Conservation (phyloP, 1,140 invertebrate species). For the Melipona quadrifasciata region DNA sequence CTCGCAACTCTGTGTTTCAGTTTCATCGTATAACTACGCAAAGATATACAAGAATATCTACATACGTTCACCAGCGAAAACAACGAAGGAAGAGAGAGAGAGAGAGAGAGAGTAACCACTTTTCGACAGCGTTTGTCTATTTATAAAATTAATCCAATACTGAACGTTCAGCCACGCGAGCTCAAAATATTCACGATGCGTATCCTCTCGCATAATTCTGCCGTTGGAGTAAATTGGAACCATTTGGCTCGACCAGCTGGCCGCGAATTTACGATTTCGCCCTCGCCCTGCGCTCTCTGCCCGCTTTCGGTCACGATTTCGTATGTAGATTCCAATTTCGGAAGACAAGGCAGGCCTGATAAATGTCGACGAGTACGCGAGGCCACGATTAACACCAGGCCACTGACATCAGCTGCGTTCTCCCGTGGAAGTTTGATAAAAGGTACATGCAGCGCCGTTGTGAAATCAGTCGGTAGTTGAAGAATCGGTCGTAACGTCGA, state of each 20-base stretch:
- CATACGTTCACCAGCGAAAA: not conserved
- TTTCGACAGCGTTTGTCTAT: slow-evolving; percentile 3
- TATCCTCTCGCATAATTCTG: slow-evolving; percentile 39
- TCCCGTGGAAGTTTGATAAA: slow-evolving; percentile 48
- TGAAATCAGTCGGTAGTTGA: not conserved
- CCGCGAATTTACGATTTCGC: slow-evolving; percentile 37
- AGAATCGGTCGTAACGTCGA: not conserved
- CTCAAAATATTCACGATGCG: slow-evolving; percentile 29
- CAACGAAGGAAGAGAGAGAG: not conserved
- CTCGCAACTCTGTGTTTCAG: not conserved
- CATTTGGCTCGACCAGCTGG: slow-evolving; percentile 36
- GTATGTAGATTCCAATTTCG: slow-evolving; percentile 13
- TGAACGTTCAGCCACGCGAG: not conserved
- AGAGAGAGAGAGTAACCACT: not conserved
- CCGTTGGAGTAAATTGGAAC: slow-evolving; percentile 47
- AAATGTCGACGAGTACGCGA: slow-evolving; percentile 3
- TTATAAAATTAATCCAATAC: slow-evolving; percentile 32
- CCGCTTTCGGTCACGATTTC: not conserved
- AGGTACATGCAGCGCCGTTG: not conserved
- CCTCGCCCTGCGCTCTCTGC: too few relatives aligned
- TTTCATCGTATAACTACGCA: not conserved
- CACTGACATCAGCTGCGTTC: slow-evolving; percentile 54
- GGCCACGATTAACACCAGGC: not conserved
- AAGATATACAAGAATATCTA: not conserved
- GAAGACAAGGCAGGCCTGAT: slow-evolving; percentile 34